Conservation (phyloP, 2,113 vertebrate species). For the Ciconia maguari region DNA sequence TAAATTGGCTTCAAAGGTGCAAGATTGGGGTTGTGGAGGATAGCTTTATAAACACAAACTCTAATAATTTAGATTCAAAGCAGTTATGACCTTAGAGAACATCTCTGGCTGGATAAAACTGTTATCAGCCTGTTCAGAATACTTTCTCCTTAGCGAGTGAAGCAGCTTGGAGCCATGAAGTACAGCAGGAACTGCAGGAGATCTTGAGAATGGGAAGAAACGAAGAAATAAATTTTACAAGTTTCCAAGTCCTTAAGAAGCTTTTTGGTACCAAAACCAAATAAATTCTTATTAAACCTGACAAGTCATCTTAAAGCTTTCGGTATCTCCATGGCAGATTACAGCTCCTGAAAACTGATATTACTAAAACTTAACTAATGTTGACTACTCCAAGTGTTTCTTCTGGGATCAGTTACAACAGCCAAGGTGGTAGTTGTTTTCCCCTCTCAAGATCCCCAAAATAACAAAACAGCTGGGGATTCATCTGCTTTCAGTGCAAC, state of each 20-base stretch:
- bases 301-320: background rate
- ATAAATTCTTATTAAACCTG: background rate
- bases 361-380: rapidly evolving
- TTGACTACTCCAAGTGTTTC: background rate
- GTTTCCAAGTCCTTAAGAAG: background rate
- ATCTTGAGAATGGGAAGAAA: background rate
- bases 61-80: background rate
- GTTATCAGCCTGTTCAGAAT: background rate
- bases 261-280: background rate
- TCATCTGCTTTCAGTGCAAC: background rate
- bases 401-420: background rate
- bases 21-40: background rate
- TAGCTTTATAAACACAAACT: background rate
- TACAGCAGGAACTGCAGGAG: background rate
- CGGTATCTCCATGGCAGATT: too few relatives aligned
- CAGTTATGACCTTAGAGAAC: background rate
- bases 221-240: background rate
- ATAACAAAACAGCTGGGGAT: background rate
- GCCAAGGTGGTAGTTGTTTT: background rate
- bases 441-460: background rate
- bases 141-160: background rate
- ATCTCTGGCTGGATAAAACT: background rate
- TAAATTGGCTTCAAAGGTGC: slow-evolving; percentile 6
- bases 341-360: background rate
- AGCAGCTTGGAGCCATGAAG: background rate